These are phyloP conservation scores for Drosophila sucinea DNA, from an alignment of 1,140 invertebrate species.

Conservation along the genomic window DNA sequence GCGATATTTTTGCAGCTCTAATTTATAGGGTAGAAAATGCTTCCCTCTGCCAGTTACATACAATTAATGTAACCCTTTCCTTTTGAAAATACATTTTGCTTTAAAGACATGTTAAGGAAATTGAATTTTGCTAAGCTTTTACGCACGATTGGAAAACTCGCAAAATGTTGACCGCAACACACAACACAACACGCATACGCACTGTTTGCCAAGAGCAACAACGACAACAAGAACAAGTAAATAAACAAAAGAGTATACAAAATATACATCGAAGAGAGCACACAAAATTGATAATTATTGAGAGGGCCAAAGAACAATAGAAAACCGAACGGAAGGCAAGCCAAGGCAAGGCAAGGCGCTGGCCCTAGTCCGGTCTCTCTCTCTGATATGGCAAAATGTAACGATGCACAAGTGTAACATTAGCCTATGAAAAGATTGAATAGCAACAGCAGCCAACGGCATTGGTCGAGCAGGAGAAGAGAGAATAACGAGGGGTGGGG, in stretches of 20 bases:
- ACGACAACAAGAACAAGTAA: slow-evolving; percentile 45
- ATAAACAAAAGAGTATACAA: slow-evolving; percentile 65
- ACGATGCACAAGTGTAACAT: slow-evolving; percentile 80
- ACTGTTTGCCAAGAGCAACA: slow-evolving; percentile 74
- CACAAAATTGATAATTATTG: slow-evolving; percentile 79
- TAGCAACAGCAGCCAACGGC: slow-evolving; percentile 48
- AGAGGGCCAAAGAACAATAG: slow-evolving; percentile 34
- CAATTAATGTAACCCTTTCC: no score
- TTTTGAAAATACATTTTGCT: not conserved
- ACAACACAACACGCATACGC: slow-evolving; percentile 69
- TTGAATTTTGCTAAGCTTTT: not conserved
- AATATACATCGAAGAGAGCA: slow-evolving; percentile 38
- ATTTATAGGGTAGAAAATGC: no score
- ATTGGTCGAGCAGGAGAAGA: not conserved
- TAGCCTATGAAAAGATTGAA: slow-evolving; percentile 79
- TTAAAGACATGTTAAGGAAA: not conserved
- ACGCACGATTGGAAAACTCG: not conserved
- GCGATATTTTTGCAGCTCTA: no score
- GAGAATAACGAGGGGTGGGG: slow-evolving; percentile 39
- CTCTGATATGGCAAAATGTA: slow-evolving; percentile 47
- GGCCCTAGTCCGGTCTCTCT: not conserved
- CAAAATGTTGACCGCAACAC: slow-evolving; percentile 41
- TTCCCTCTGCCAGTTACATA: no score
- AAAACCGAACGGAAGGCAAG: slow-evolving; percentile 15
- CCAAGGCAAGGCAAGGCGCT: not conserved